Conservation (phyloP, 2,797 vertebrate genomes). For the Schizothorax lantsangensis region DNA sequence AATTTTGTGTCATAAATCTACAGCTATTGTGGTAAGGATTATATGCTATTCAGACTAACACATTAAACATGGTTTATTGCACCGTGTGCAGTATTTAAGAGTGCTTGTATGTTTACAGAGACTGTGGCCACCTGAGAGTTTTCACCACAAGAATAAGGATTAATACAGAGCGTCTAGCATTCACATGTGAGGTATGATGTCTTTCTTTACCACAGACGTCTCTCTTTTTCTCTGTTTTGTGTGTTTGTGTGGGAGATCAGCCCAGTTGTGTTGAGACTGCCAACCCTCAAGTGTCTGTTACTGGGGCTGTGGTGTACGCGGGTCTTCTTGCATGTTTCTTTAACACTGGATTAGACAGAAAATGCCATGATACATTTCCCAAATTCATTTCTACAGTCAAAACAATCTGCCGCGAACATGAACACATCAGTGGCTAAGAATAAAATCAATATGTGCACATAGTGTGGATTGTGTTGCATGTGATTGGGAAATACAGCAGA, state of each 20-base stretch:
- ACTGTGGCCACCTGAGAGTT: constrained; percentile 21
- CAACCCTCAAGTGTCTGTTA: constrained; percentile 49
- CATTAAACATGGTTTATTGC: constrained; percentile 9
- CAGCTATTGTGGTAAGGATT: not conserved
- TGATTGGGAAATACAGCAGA: not conserved
- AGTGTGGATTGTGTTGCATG: constrained; percentile 24
- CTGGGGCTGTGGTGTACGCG: constrained; percentile 27
- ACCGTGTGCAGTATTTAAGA: not conserved
- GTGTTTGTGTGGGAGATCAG: constrained; percentile 38
- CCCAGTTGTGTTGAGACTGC: constrained; percentile 33
- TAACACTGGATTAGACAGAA: constrained; percentile 33
- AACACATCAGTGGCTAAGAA: constrained; percentile 38
- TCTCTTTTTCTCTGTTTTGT: constrained; percentile 11
- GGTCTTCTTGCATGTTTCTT: constrained; percentile 38
- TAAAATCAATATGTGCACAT: constrained; percentile 12
- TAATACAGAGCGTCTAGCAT: not conserved
- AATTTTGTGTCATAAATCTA: constrained; percentile 32
- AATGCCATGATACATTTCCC: constrained; percentile 48
- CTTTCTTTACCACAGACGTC: constrained; percentile 24
- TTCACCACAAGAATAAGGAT: constrained; percentile 28
- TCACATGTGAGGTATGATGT: constrained; percentile 23
- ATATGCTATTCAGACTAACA: constrained; percentile 31
- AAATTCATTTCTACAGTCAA: constrained; percentile 37
- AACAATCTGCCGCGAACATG: constrained; percentile 29
- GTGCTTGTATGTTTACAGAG: constrained; percentile 40